A percentile compares a stretch with the other conserved stretches of the same genome.
phyloP scores from a whole-genome alignment of 2,113 vertebrate genomes.

The Semicossyphus pulcher region DNA sequence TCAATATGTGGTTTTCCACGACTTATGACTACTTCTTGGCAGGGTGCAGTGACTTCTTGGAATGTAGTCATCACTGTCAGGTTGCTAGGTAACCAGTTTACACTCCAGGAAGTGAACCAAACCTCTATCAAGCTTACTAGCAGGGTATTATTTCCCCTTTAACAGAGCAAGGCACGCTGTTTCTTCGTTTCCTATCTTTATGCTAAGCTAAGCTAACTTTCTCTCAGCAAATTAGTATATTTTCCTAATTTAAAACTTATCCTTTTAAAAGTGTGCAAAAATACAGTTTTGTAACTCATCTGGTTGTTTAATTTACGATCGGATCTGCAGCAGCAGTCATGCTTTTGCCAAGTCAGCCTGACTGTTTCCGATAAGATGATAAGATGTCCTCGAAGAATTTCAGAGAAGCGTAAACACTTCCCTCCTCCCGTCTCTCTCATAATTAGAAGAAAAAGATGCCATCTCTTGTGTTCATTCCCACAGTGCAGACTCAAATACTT shows the following conservation, averaged over 20 bases:
- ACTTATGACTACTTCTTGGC: background rate
- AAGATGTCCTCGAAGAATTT: slow-evolving; percentile 36
- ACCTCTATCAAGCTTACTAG: too few species aligned
- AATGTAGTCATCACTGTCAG: too few species aligned
- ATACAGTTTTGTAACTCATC: too few species aligned
- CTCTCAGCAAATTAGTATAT: too few species aligned
- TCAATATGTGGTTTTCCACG: background rate
- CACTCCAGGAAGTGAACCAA: too few species aligned
- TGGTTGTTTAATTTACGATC: too few species aligned
- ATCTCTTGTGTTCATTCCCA: slow-evolving; percentile 4
- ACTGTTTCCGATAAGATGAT: slow-evolving; percentile 35
- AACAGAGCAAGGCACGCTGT: background rate
- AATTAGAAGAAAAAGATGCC: slow-evolving; percentile 14
- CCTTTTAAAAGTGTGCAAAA: too few species aligned
- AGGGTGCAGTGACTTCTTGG: background rate
- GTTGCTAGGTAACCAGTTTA: too few species aligned
- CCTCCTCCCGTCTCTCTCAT: slow-evolving; percentile 2
- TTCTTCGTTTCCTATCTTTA: background rate
- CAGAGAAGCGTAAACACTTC: slow-evolving; percentile 37
- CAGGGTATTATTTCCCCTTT: too few species aligned
- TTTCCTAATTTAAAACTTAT: too few species aligned
- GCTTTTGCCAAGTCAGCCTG: background rate
- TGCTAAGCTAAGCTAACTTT: background rate
- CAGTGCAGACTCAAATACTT: background rate
- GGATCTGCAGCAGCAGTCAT: background rate